Evolutionary conservation across 37 sponge, comb jelly and placozoan species (phyloP).

Genomic region (Geodia barretti): DNA sequence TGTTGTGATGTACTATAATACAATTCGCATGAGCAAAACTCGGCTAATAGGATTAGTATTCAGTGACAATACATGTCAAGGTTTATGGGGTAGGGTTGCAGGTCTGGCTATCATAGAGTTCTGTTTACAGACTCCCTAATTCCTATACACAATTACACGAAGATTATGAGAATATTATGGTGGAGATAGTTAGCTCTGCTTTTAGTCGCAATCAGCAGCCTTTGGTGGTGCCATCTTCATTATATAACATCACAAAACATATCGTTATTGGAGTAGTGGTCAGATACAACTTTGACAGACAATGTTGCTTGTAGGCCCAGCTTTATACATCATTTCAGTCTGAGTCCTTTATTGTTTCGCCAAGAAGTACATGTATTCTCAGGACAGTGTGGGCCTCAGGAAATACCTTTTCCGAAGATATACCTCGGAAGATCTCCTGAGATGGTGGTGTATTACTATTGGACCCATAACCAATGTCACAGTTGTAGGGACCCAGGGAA

Average conservation of each 20-base stretch:
- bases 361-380: constrained; percentile 1
- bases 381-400: constrained; percentile 6
- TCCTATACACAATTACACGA: constrained; percentile 9
- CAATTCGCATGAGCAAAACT: too few relatives aligned
- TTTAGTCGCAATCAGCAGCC: constrained; percentile 25
- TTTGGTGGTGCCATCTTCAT: constrained; percentile 22
- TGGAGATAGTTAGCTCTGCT: not conserved
- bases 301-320: constrained; percentile 3
- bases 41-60: too few relatives aligned
- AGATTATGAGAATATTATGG: not conserved
- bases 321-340: not conserved
- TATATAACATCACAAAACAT: constrained; percentile 18
- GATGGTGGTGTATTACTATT: constrained; percentile 26
- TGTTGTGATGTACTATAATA: too few relatives aligned
- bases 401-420: constrained; percentile 9
- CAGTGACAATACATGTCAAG: too few relatives aligned
- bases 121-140: not conserved
- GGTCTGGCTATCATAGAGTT: not conserved
- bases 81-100: constrained; percentile 18
- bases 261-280: not conserved
- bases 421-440: not conserved
- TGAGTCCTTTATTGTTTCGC: not conserved
- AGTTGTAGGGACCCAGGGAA: constrained; percentile 9
- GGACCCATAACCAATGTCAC: constrained; percentile 10
- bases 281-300: constrained; percentile 1